phyloP scores from a whole-genome alignment of 1,140 invertebrate genomes.

The Caenorhabditis remanei region DNA sequence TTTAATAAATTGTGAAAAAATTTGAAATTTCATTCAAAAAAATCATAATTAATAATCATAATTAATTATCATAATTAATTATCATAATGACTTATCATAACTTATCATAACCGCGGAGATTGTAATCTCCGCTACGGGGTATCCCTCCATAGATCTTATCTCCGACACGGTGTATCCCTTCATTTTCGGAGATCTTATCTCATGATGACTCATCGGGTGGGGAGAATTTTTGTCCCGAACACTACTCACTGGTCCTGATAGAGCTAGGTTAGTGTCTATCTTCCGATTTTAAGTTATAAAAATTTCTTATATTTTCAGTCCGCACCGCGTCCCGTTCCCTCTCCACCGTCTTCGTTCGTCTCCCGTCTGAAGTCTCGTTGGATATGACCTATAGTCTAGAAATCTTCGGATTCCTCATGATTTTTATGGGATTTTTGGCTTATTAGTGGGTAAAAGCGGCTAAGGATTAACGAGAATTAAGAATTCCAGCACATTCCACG shows the following conservation, averaged over 20 bases:
- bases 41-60: too few relatives aligned
- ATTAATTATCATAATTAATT: too few relatives aligned
- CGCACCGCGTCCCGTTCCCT: background rate
- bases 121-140: too few relatives aligned
- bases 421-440: background rate
- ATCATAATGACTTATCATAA: too few relatives aligned
- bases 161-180: too few relatives aligned
- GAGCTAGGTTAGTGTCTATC: background rate
- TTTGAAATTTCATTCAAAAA: too few relatives aligned
- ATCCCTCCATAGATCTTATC: too few relatives aligned
- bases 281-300: background rate
- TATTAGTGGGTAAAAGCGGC: slow-evolving; percentile 47
- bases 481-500: slow-evolving; percentile 34
- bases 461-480: background rate
- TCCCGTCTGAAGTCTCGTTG: background rate
- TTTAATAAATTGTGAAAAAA: too few relatives aligned
- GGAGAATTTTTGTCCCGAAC: too few relatives aligned
- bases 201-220: too few relatives aligned
- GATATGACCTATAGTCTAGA: background rate
- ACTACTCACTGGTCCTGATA: background rate
- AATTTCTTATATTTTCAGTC: background rate
- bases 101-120: too few relatives aligned
- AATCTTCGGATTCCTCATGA: slow-evolving; percentile 11
- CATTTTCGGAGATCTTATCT: too few relatives aligned
- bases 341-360: background rate